Conservation (phyloP, 1,140 invertebrate genomes). For the Cydia pomonella region DNA sequence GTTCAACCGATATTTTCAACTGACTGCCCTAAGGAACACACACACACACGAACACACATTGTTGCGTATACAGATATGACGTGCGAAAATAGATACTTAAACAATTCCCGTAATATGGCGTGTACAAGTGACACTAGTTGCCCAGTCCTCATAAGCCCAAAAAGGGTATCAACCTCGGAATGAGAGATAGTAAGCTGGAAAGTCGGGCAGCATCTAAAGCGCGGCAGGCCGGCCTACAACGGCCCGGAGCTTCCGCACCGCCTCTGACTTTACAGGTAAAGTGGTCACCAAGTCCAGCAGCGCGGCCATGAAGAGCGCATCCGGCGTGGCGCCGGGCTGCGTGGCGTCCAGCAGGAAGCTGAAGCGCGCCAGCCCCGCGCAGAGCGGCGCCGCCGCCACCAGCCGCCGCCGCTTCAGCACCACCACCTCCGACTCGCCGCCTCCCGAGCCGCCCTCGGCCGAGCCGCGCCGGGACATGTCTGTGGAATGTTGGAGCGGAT, state of each 20-base stretch:
- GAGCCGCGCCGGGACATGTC: constrained; percentile 92
- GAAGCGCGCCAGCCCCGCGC: constrained; percentile 91
- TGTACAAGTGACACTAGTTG: too few species aligned
- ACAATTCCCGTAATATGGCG: too few species aligned
- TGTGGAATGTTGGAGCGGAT: constrained; percentile 52
- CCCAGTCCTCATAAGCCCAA: too few species aligned
- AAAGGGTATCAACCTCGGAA: too few species aligned
- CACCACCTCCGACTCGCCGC: constrained; percentile 91
- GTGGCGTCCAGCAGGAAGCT: constrained; percentile 96
- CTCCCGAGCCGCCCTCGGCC: constrained; percentile 87
- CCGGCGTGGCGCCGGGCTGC: constrained; percentile 96
- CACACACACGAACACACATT: too few species aligned
- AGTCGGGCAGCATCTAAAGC: constrained; percentile 94
- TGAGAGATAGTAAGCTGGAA: too few species aligned
- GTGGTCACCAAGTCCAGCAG: constrained; percentile 92
- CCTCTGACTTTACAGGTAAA: constrained; percentile 84
- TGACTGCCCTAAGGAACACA: too few species aligned
- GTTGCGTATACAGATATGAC: too few species aligned
- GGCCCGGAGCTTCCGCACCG: constrained; percentile 87
- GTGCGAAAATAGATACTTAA: too few species aligned
- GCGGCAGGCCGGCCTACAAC: constrained; percentile 89
- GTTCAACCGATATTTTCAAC: too few species aligned
- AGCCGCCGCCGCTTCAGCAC: constrained; percentile 92
- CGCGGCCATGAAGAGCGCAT: constrained; percentile 97
- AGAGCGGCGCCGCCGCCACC: constrained; percentile 87